Percentiles rank a stretch among this genome's conserved stretches.
These are phyloP conservation scores for Scaptomyza hsui DNA, from an alignment of 1,140 invertebrate species.

Conservation along the genomic window DNA sequence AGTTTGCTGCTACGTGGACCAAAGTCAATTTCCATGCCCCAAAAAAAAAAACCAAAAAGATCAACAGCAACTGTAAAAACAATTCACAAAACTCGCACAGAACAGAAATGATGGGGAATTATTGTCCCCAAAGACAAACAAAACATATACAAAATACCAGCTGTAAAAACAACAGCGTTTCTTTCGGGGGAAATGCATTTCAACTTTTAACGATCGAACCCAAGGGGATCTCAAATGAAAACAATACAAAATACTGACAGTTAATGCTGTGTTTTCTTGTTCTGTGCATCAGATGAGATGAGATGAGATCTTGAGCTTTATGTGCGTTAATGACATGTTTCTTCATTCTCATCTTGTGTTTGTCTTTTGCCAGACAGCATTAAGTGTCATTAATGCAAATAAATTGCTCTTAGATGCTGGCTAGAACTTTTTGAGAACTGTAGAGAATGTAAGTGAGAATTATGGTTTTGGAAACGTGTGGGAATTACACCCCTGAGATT, in stretches of 20 bases:
- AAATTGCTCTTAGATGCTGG: constrained; percentile 45
- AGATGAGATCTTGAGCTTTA: constrained; percentile 14
- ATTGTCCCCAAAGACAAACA: constrained; percentile 46
- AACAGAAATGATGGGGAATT: constrained; percentile 22
- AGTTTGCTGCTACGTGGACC: constrained; percentile 48
- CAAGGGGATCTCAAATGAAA: constrained; percentile 21
- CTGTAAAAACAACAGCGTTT: constrained; percentile 44
- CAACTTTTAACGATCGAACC: constrained; percentile 18
- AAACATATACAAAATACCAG: constrained; percentile 37
- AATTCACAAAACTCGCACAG: constrained; percentile 43
- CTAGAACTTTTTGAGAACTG: background rate
- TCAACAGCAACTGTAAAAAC: constrained; percentile 52
- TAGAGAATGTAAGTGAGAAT: constrained; percentile 19
- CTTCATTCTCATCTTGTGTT: constrained; percentile 23
- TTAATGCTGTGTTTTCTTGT: background rate
- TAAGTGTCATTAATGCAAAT: constrained; percentile 78
- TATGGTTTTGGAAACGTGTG: constrained; percentile 36
- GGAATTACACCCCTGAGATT: constrained; percentile 53
- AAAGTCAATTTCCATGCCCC: constrained; percentile 47
- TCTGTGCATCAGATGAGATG: background rate
- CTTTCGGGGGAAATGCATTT: constrained; percentile 20
- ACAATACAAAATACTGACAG: background rate
- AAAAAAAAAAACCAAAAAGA: constrained; percentile 1
- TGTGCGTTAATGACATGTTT: constrained; percentile 51
- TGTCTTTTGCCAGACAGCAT: constrained; percentile 32